Conservation (phyloP, 2,113 vertebrate species). For the Rissa tridactyla region DNA sequence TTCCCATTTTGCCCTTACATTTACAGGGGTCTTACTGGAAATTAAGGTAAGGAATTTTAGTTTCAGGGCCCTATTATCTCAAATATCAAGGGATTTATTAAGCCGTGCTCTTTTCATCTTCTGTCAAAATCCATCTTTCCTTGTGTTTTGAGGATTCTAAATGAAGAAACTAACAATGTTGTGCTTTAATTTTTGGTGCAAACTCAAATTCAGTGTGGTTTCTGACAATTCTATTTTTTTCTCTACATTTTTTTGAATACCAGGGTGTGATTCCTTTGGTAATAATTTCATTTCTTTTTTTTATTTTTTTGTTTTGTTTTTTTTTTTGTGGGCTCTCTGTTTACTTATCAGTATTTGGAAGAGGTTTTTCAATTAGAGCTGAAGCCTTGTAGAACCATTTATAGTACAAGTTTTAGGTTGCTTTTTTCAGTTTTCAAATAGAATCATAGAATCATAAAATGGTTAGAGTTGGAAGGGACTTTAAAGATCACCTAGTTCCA, state of each 20-base stretch:
- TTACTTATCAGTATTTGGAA: neutral
- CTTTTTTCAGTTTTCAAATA: neutral
- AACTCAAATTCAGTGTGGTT: neutral
- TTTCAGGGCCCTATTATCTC: neutral
- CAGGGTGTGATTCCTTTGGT: neutral
- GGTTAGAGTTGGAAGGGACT: neutral
- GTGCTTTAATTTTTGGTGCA: neutral
- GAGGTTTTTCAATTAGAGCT: neutral
- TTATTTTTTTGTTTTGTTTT: neutral
- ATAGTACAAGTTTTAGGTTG: neutral
- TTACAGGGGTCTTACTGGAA: neutral
- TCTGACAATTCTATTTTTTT: neutral
- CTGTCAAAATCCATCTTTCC: neutral
- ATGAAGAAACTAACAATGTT: neutral
- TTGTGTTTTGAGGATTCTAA: neutral
- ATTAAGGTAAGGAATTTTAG: neutral
- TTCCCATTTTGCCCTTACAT: neutral
- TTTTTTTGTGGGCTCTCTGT: neutral
- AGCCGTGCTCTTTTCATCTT: neutral
- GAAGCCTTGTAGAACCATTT: neutral
- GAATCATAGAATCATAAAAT: neutral
- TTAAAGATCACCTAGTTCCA: neutral
- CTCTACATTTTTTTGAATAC: neutral
- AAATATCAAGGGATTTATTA: neutral
- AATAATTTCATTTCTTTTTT: neutral